Base-by-base conservation (phyloP, 2,888 invertebrate genomes). In the Rotaria magnacalcarata region DNA sequence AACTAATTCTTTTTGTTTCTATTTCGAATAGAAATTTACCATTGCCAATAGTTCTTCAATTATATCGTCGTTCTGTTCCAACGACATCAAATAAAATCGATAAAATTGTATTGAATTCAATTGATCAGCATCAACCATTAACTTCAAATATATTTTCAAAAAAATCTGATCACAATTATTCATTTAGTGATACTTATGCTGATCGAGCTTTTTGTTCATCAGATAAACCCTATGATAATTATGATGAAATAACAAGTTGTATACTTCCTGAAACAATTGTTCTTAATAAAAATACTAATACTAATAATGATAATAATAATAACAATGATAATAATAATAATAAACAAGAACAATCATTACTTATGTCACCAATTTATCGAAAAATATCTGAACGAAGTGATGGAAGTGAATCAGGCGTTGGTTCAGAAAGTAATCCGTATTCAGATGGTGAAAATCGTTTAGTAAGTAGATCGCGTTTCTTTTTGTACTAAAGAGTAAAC, bases 121-220 rank as follows among this genome's bases (percentile, higher is more conserved):
- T 74, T 41, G 74, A 74, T 41, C 74, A 74, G 41, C 74, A 74
- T 74, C 41, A 74, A 74, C 43, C 43, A 41, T 74, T 74, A 41
- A 43, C 21, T 21, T 16, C 41, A 7, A 21, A 34, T 34, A 21
- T 74, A 43, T 43, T 41, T 41, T 74, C 24, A 21, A 41, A 41
- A 41, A 74, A 74, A 41, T 41, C 74, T 11, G 74, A 74, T 21
- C 41, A 74, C 8, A 43, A 41, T 41, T 41, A 74, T 41, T 74
- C 74, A 74, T 74, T 41, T 8, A 41, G 41, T 74, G 74, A 74
- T 27, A 41, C 34, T 14, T 60, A 60, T 60, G 27, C 58, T 74
- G 41, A 74, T 41, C 34, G 27, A 41, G 74, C 74, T 5, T 74
- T 41, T 41, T 74, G 74, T 74, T 74, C 74, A 74, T 74, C 74